phyloP scores from a whole-genome alignment of 1,140 invertebrate species.

The Drosophila quadrilineata region DNA sequence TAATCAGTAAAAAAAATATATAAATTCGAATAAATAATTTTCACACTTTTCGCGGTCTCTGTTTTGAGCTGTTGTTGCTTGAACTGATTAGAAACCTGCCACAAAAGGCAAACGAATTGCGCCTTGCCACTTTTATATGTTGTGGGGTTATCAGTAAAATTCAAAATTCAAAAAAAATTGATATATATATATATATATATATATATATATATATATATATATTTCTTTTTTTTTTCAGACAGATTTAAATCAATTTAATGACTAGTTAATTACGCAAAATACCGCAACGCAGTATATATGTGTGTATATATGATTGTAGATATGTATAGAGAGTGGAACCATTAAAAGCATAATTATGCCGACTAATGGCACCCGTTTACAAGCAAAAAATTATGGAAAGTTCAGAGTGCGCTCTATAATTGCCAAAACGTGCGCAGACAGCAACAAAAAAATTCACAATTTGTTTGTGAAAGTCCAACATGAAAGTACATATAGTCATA shows the following conservation, averaged over 20 bases:
- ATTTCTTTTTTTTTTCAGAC: no score
- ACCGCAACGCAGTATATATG: neutral
- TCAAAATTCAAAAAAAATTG: conserved; percentile 31
- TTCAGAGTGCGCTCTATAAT: conserved; percentile 50
- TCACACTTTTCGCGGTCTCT: conserved; percentile 44
- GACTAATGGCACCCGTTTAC: conserved; percentile 59
- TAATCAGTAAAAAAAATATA: conserved; percentile 58
- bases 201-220: no score
- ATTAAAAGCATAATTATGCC: conserved; percentile 58
- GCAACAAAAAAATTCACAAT: no score
- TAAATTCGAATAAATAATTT: conserved; percentile 54
- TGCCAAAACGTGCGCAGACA: conserved; percentile 45
- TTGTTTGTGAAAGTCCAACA: conserved; percentile 21
- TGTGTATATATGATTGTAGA: no score
- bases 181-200: no score
- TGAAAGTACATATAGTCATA: neutral
- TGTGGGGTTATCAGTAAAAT: conserved; percentile 18
- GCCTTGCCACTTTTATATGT: no score
- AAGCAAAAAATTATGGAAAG: conserved; percentile 43
- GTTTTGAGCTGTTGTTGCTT: neutral
- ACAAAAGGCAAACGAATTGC: no score
- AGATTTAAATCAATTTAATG: conserved; percentile 34
- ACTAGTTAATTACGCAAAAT: conserved; percentile 18
- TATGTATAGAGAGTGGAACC: no score
- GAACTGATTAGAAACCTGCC: conserved; percentile 7